phyloP scores from a whole-genome alignment of 2,113 vertebrate genomes.

The Cervus canadensis region DNA sequence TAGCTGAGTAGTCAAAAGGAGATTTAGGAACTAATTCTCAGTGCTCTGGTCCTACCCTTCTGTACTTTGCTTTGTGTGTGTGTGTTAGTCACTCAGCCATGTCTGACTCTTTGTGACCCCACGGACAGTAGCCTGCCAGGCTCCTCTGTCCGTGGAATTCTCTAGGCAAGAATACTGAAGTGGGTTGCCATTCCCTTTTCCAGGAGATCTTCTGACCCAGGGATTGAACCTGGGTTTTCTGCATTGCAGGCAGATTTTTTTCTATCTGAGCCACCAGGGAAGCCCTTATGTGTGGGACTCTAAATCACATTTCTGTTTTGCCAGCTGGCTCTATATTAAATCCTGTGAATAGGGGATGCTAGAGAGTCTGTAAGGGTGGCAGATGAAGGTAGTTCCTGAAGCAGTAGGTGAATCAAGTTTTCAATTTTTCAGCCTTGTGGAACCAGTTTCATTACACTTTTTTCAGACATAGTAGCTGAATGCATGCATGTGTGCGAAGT shows the following conservation, averaged over 20 bases:
- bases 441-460: neutral
- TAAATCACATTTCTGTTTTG: neutral
- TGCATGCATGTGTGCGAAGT: fast-evolving
- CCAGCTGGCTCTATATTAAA: neutral
- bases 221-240: neutral
- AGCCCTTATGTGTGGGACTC: neutral
- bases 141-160: neutral
- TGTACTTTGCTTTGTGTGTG: neutral
- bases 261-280: neutral
- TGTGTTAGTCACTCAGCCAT: neutral
- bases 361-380: neutral
- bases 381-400: neutral
- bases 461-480: neutral
- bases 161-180: neutral
- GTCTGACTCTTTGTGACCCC: neutral
- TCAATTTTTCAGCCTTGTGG: neutral
- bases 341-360: neutral
- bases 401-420: neutral
- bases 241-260: neutral
- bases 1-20: neutral
- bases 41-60: neutral
- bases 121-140: neutral
- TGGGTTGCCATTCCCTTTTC: neutral
- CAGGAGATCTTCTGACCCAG: neutral
- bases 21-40: neutral